These are phyloP conservation scores for Microctonus brassicae DNA, from an alignment of 2,888 invertebrate genomes.

Conservation along the genomic window DNA sequence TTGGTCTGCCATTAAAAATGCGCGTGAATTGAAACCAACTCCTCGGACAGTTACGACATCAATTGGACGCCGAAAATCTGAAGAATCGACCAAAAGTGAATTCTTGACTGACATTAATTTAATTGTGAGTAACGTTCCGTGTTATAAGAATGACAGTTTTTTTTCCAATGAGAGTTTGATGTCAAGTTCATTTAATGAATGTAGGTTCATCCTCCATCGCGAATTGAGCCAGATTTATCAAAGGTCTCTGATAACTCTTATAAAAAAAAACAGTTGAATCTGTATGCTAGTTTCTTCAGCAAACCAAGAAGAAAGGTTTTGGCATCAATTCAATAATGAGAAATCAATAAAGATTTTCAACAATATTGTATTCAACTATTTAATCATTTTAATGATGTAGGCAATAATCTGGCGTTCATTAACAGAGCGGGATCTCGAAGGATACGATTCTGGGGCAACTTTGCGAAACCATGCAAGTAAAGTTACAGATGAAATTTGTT, in stretches of 20 bases:
- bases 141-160: background rate
- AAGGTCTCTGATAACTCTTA: background rate
- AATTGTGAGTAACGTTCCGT: constrained; percentile 41
- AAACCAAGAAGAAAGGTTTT: constrained; percentile 61
- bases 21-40: constrained; percentile 2
- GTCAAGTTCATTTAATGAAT: background rate
- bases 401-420: constrained; percentile 62
- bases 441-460: constrained; percentile 63
- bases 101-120: constrained; percentile 38
- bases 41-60: background rate
- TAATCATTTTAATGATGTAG: constrained; percentile 42
- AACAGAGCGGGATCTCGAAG: constrained; percentile 55
- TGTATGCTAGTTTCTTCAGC: constrained; percentile 59
- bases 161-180: background rate
- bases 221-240: constrained; percentile 25
- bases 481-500: constrained; percentile 67
- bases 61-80: background rate
- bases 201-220: constrained; percentile 61
- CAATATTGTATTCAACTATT: background rate
- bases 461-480: constrained; percentile 58
- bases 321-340: background rate
- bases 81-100: constrained; percentile 11
- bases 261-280: constrained; percentile 46
- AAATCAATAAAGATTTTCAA: background rate
- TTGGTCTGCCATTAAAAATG: constrained; percentile 28